Conservation (phyloP, 2,797 vertebrate genomes). For the Prionace glauca region DNA sequence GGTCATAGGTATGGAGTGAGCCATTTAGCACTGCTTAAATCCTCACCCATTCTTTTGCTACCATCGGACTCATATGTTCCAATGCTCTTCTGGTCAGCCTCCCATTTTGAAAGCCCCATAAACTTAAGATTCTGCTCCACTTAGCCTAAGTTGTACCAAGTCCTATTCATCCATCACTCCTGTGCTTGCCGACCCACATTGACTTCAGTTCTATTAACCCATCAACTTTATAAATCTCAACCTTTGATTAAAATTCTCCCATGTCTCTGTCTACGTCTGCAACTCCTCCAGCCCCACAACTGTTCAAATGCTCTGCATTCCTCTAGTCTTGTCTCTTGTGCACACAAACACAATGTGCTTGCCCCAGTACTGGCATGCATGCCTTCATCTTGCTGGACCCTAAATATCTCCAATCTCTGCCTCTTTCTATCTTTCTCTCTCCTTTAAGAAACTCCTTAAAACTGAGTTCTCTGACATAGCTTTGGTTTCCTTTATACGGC, state of each 20-base stretch:
- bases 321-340: no score
- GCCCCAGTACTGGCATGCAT: neutral
- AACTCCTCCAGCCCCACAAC: neutral
- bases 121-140: neutral
- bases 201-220: neutral
- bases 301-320: no score
- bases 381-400: no score
- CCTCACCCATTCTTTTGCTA: neutral
- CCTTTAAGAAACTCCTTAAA: neutral
- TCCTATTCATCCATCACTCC: neutral
- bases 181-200: no score
- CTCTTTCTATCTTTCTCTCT: neutral
- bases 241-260: neutral
- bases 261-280: neutral
- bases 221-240: neutral
- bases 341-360: no score
- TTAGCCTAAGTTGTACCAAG: neutral
- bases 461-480: neutral
- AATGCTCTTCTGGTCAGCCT: neutral
- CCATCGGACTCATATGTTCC: neutral
- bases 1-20: no score
- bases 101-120: neutral
- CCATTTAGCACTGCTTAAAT: neutral
- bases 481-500: neutral
- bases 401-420: neutral